Evolutionary conservation across 2,797 vertebrate species (phyloP).

Genomic region (Molossus alvarezi): DNA sequence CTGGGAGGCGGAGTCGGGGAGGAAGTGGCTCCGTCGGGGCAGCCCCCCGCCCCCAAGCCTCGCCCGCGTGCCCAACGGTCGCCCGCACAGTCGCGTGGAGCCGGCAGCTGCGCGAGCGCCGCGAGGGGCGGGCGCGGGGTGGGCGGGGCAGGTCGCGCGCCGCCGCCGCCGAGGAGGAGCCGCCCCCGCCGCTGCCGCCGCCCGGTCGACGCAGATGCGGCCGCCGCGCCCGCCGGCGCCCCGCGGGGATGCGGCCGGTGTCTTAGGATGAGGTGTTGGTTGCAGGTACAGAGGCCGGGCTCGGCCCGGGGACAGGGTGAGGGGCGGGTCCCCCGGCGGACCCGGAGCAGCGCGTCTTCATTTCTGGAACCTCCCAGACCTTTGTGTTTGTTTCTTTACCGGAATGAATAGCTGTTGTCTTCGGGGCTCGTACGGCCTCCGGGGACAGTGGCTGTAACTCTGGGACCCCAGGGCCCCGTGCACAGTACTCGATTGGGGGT

Average conservation of each 20-base stretch:
- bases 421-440: not conserved
- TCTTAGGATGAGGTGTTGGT: conserved; percentile 64
- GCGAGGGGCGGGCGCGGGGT: not conserved
- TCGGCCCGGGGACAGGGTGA: not conserved
- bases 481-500: not conserved
- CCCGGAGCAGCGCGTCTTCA: not conserved
- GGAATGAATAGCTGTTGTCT: not conserved
- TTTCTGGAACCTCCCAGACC: conserved; percentile 1
- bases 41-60: rapidly evolving
- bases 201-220: conserved; percentile 60
- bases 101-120: rapidly evolving
- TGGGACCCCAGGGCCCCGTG: not conserved
- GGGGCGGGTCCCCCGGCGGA: not conserved
- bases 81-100: rapidly evolving
- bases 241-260: conserved; percentile 31
- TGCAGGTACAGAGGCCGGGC: conserved; percentile 62
- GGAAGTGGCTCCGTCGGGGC: rapidly evolving
- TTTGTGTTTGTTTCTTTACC: not conserved
- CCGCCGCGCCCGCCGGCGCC: conserved; percentile 25
- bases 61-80: not conserved
- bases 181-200: not conserved
- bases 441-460: not conserved
- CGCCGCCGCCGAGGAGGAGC: not conserved
- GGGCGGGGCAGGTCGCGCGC: not conserved
- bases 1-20: not conserved